Evolutionary conservation across 2,113 vertebrate genomes (phyloP), one percentile per base, ranked within the genome.

Genomic region (Notechis scutatus): DNA sequence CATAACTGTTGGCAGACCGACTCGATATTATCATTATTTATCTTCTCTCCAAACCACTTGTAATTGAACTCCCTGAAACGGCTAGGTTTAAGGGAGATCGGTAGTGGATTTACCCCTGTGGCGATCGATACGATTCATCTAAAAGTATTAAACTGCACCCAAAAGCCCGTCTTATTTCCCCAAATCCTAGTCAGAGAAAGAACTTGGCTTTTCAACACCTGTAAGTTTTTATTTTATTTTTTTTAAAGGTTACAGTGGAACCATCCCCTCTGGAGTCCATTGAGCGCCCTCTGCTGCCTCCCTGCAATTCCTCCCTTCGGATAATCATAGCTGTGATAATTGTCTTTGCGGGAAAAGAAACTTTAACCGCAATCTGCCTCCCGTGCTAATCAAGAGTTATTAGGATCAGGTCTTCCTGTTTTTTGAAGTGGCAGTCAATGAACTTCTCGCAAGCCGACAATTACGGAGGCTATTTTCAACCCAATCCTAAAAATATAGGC

Each of bases 261-360:
- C 3, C 50, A 50, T 69, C 55, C 21, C 52, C 7, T 34, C 12
- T n/a, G 26, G 20, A 57, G 14, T 50, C 47, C 74, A 23, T 21
- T 85, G 93, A 91, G 57, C 92, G 93, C 96, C 96, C 94, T 64
- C 97, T 96, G 95, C 95, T 95, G 95, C 86, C 90, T 52, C 92
- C 93, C 81, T 0, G 57, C 20, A 29, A 39, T 34, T 85, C 34
- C 69, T 88, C 50, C 26, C 5, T 81, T 15, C 20, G 23, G 47
- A 24, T 81, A 42, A 81, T 81, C 69, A 81, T 20, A 81, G n/a
- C 69, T 3, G 1, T 21, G 34, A 81, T 81, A 42, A 81, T 42
- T 42, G 74, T 81, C 21, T 14, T 7, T 85, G 15, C 4, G 20
- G 24, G 12, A 4, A 90, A 15, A 42, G 12, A 34, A 5, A 21